Base-by-base conservation (phyloP, 1,140 invertebrate genomes). In the Leptestheria dahalacensis region DNA sequence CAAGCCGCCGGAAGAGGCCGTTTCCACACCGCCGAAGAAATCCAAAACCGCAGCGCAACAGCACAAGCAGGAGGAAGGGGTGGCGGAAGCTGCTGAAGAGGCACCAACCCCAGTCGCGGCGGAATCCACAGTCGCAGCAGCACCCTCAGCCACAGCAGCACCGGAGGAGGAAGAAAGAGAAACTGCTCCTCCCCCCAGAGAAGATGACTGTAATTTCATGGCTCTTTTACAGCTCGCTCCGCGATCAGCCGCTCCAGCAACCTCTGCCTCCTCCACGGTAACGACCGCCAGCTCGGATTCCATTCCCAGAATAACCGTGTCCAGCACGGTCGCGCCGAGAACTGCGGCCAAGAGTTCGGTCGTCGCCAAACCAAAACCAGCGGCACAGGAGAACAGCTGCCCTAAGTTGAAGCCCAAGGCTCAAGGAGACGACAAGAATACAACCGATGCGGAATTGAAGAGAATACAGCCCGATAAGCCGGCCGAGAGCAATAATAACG, bases 21-120 rank as follows among this genome's bases (percentile, higher is more conserved):
- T n/a, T 50, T 15, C 54, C 1, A 20, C 28, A 15, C 48, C 54
- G 24, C 53, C 23, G 2, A 33, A 18, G 11, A 21, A 61, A 62
- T 24, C 12, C 57, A 59, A 65, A 58, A n/a, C n/a, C n/a, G 26
- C 15, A 50, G 41, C 28, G 26, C 46, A 15, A 48, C 60, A 55
- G 6, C 26, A 52, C 21, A 54, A 59, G 20, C 46, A 57, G 9
- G 58, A 62, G 54, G 59, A 61, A 52, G 52, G 55, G 46, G 62
- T 61, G 20, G 49, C 24, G 41, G 49, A 59, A 33, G 57, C 47
- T 18, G 33, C 59, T 49, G 57, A 59, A 50, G 28, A 33, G 9
- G 48, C 18, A 11, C 24, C 48, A 29, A 29, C 21, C 24, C 25
- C 12, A 4, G 29, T 41, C 12, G 18, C 18, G 55, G 48, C 23